Base-by-base conservation (phyloP, 2,888 invertebrate genomes). In the Dioctria rufipes region DNA sequence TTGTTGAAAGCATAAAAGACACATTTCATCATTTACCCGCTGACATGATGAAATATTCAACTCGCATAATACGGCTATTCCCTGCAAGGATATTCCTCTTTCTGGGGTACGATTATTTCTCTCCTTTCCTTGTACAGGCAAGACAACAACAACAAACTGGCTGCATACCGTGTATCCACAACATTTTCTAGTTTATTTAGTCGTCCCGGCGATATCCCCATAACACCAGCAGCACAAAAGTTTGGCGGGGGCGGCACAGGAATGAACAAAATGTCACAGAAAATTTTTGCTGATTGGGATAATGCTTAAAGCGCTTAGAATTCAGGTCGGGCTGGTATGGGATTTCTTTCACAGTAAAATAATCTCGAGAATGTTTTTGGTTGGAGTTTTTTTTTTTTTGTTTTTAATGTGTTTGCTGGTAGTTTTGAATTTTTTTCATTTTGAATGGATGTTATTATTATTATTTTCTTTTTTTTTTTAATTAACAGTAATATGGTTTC, bases 11-110 rank as follows among this genome's bases (percentile, higher is more conserved):
- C 58, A 67, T 67, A 75, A 75, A 75, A 73, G 46, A 80, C 80
- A 80, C 80, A 80, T 80, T 80, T 80, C 75, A 80, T 80, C 75
- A 80, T 80, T 80, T 65, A 73, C 75, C 73, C 80, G 80, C 75
- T 75, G 80, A 80, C 75, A 75, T 80, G 75, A 80, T 80, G 80
- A 80, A 75, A 80, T 75, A 80, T 77, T 80, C 80, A 80, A 71
- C 66, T 77, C 80, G 67, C 80, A 80, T 66, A 78, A 78, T 66
- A 78, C 25, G 40, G 67, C 66, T 78, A 78, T 54, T 78, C 78
- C 66, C 42, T 78, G 58, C 69, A 11, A 63, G 63, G 13, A 61
- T 37, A 75, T 39, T 75, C 25, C 61, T 63, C 40, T 54, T 51
- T 13, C 37, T 46, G 54, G 39, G 58, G 25, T 40, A 40, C 9